Evolutionary conservation across 2,797 vertebrate genomes (phyloP).

Genomic region (Scolopax rusticola): DNA sequence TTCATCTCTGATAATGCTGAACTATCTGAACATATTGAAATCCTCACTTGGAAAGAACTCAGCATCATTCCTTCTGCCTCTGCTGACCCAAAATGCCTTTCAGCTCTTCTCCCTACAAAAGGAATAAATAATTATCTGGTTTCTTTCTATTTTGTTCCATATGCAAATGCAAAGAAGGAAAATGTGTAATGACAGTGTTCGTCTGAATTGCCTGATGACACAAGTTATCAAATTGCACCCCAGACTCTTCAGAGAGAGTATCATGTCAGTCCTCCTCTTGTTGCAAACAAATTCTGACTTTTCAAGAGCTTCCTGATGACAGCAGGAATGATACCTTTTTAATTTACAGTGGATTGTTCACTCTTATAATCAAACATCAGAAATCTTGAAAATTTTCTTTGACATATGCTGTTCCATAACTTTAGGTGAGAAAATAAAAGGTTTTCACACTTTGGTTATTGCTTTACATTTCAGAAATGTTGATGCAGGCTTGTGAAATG

Average conservation of each 20-base stretch:
- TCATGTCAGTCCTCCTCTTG: background rate
- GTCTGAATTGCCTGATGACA: background rate
- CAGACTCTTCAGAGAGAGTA: background rate
- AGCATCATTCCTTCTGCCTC: background rate
- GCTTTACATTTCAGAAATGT: background rate
- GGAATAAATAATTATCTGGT: background rate
- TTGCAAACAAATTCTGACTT: background rate
- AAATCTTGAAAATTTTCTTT: background rate
- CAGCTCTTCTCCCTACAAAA: background rate
- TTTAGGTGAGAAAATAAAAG: background rate
- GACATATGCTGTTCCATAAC: background rate
- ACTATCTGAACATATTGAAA: background rate
- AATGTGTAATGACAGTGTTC: background rate
- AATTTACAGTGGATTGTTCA: background rate
- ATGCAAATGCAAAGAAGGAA: background rate
- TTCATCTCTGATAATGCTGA: background rate
- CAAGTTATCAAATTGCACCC: background rate
- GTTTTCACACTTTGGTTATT: background rate
- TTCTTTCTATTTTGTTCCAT: background rate
- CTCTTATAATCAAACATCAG: background rate
- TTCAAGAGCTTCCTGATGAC: background rate
- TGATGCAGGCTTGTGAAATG: background rate
- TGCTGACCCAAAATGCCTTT: background rate
- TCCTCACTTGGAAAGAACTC: background rate
- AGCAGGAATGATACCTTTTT: background rate